A percentile compares a stretch with the other conserved stretches of the same genome.
Conservation (phyloP, 1,140 invertebrate genomes). For the Zaprionus africanus region DNA sequence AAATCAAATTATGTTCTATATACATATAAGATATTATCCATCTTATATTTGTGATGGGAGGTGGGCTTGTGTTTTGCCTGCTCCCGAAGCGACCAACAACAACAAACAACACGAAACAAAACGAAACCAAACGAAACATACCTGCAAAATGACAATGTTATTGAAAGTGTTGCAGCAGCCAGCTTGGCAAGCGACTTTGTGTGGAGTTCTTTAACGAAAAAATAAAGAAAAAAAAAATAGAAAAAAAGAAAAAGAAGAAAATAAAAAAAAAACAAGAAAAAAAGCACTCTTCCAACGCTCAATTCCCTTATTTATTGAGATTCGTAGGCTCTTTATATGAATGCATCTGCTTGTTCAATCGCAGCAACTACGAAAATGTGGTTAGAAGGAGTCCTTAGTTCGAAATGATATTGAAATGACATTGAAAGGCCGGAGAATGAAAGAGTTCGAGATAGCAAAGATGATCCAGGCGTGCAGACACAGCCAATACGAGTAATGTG, state of each 20-base stretch:
- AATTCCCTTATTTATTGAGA: background rate
- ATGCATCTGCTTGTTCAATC: slow-evolving; percentile 57
- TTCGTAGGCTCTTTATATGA: background rate
- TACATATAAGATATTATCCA: background rate
- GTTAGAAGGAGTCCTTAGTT: background rate
- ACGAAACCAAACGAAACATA: slow-evolving; percentile 3
- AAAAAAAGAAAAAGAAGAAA: slow-evolving; percentile 11
- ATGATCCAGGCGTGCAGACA: background rate
- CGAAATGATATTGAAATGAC: background rate
- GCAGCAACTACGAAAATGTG: background rate
- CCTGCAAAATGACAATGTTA: background rate
- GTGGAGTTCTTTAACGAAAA: slow-evolving; percentile 19
- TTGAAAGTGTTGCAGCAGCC: slow-evolving; percentile 20
- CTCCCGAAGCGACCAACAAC: slow-evolving; percentile 8
- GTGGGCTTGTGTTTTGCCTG: slow-evolving; percentile 45
- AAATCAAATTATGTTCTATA: background rate
- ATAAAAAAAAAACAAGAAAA: slow-evolving; percentile 3
- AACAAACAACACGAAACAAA: background rate
- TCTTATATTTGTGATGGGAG: slow-evolving; percentile 13
- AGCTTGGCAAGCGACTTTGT: slow-evolving; percentile 26
- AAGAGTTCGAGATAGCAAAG: slow-evolving; percentile 13
- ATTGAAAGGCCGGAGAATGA: background rate
- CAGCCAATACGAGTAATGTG: background rate
- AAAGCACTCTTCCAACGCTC: slow-evolving; percentile 16
- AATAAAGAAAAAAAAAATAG: slow-evolving; percentile 14